These are phyloP conservation scores for Eupeodes latifasciatus DNA, from an alignment of 2,888 invertebrate genomes.

Conservation along the genomic window DNA sequence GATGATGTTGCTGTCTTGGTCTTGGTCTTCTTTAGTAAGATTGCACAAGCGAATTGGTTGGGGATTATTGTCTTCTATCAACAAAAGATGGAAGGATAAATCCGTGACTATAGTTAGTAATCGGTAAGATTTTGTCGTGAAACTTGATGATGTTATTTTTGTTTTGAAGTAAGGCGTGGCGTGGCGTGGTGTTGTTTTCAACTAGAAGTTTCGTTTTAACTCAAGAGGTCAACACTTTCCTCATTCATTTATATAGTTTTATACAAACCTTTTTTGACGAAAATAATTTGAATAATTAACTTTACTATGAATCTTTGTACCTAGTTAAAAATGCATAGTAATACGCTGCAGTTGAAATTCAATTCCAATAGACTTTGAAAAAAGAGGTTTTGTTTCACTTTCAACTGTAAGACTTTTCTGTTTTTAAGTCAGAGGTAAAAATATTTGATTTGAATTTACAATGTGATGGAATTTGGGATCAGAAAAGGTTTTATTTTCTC, in stretches of 20 bases:
- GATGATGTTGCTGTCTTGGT: background rate
- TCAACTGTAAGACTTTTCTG: too few species aligned
- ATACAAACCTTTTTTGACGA: background rate
- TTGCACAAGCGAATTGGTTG: constrained; percentile 14
- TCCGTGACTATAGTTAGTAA: constrained; percentile 11
- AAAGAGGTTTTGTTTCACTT: too few species aligned
- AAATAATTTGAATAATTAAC: background rate
- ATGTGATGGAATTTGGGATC: too few species aligned
- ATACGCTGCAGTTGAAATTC: too few species aligned
- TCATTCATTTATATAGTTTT: background rate
- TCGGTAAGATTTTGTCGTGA: constrained; percentile 9
- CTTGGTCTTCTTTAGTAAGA: background rate
- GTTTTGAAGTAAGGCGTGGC: background rate
- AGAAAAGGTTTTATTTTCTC: too few species aligned
- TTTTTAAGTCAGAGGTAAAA: too few species aligned
- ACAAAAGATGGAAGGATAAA: constrained; percentile 37
- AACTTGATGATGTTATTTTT: background rate
- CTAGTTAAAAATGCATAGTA: too few species aligned
- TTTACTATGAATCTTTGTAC: too few species aligned
- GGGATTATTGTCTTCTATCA: constrained; percentile 38
- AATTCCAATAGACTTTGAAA: too few species aligned
- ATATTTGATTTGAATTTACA: too few species aligned
- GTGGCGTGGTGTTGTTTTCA: background rate
- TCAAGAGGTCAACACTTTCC: constrained; percentile 10
- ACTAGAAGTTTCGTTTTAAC: background rate